A percentile compares a stretch with the other conserved stretches of the same genome.
phyloP scores from a whole-genome alignment of 2,797 vertebrate genomes.

The Benthosema pterotum region DNA sequence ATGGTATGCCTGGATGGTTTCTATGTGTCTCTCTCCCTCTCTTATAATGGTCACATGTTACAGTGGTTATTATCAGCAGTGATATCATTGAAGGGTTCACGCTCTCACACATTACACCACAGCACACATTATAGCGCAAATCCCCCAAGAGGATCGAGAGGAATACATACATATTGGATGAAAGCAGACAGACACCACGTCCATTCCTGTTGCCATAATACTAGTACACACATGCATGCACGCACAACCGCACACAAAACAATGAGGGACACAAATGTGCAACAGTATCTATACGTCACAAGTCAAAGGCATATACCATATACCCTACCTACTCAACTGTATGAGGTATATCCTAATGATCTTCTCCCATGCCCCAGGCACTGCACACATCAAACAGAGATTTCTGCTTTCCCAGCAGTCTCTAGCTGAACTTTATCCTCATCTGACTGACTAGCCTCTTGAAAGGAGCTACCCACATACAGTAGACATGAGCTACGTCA shows the following conservation, averaged over 20 bases:
- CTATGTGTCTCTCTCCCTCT: neutral
- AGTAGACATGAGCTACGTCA: no score
- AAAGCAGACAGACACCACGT: conserved; percentile 51
- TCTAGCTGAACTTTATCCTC: conserved; percentile 43
- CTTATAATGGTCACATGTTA: neutral
- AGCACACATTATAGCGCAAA: conserved; percentile 27
- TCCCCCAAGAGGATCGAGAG: conserved; percentile 29
- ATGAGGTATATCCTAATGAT: conserved; percentile 28
- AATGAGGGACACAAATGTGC: conserved; percentile 35
- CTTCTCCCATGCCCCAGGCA: conserved; percentile 24
- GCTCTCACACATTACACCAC: neutral
- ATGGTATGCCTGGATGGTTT: no score
- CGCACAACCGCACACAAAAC: neutral
- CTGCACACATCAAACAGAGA: conserved; percentile 52
- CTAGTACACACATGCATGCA: neutral
- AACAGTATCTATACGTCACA: conserved; percentile 26
- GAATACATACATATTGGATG: conserved; percentile 29
- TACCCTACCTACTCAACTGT: neutral
- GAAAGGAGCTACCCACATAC: no score
- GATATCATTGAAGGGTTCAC: neutral
- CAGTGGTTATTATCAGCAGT: neutral
- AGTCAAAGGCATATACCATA: conserved; percentile 28
- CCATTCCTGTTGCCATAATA: conserved; percentile 26
- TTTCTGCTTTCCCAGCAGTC: conserved; percentile 47
- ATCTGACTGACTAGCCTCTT: conserved; percentile 55